Conservation (phyloP, 2,113 vertebrate genomes). For the Gopherus evgoodei region DNA sequence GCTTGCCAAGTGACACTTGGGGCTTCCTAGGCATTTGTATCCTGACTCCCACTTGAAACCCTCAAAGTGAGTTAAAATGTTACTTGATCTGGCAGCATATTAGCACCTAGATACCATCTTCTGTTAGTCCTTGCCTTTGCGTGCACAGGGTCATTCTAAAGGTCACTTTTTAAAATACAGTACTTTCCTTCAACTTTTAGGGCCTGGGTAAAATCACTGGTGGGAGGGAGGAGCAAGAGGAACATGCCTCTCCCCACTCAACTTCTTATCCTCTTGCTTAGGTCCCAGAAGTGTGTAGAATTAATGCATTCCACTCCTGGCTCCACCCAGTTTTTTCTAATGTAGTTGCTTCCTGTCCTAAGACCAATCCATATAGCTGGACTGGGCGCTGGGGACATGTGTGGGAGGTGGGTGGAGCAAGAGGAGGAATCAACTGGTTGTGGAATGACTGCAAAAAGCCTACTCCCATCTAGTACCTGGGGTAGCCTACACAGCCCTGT, state of each 20-base stretch:
- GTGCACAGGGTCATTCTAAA: neutral
- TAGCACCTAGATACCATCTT: neutral
- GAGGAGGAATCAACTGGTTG: neutral
- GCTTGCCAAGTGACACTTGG: neutral
- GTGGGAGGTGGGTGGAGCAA: neutral
- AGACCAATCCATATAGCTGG: neutral
- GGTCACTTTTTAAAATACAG: neutral
- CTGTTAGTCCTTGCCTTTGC: neutral
- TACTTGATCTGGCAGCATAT: neutral
- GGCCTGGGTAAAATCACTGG: neutral
- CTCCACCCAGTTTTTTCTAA: too few species aligned
- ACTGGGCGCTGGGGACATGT: neutral
- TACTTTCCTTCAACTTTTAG: neutral
- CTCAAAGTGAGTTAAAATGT: neutral
- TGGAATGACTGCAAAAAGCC: neutral
- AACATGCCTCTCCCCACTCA: too few species aligned
- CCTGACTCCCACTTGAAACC: neutral
- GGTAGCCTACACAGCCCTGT: neutral
- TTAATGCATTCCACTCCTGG: neutral
- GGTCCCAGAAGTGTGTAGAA: too few species aligned
- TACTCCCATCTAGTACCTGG: neutral
- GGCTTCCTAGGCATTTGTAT: neutral
- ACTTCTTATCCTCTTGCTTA: too few species aligned
- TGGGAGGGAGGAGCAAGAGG: too few species aligned
- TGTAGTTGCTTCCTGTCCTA: too few species aligned